Conservation (phyloP, 2,888 invertebrate species). For the Xanthia icteritia region DNA sequence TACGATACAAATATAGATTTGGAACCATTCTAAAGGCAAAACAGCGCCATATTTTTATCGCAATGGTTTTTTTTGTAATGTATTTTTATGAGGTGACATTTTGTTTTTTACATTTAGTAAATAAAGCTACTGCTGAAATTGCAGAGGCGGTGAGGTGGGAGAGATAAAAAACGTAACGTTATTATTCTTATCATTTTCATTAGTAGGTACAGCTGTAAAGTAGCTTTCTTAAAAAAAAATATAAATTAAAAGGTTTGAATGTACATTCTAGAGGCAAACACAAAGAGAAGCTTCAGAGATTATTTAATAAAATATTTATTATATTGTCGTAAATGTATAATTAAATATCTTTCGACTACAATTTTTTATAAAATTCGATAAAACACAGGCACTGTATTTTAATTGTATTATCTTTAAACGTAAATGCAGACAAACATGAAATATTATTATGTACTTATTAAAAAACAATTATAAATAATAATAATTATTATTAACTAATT, state of each 20-base stretch:
- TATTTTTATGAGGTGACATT: neutral
- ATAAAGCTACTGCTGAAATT: conserved; percentile 9
- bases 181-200: neutral
- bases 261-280: neutral
- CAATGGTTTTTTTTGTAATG: neutral
- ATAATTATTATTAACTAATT: conserved; percentile 11
- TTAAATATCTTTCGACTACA: neutral
- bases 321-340: neutral
- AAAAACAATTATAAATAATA: conserved; percentile 16
- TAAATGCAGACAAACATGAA: conserved; percentile 52
- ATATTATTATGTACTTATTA: conserved; percentile 21
- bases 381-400: conserved; percentile 35
- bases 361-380: neutral
- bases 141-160: conserved; percentile 36
- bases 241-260: neutral
- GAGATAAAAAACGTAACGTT: neutral
- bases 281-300: neutral
- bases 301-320: conserved; percentile 10
- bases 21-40: too few species aligned
- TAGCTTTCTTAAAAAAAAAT: neutral
- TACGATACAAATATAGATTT: neutral
- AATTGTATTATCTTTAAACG: conserved; percentile 14
- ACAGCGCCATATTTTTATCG: too few species aligned
- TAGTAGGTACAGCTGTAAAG: conserved; percentile 7
- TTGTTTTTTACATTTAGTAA: neutral